A percentile compares a stretch with the other conserved stretches of the same genome.
These are phyloP conservation scores for Rhyzopertha dominica DNA, from an alignment of 1,140 invertebrate genomes.

Conservation along the genomic window DNA sequence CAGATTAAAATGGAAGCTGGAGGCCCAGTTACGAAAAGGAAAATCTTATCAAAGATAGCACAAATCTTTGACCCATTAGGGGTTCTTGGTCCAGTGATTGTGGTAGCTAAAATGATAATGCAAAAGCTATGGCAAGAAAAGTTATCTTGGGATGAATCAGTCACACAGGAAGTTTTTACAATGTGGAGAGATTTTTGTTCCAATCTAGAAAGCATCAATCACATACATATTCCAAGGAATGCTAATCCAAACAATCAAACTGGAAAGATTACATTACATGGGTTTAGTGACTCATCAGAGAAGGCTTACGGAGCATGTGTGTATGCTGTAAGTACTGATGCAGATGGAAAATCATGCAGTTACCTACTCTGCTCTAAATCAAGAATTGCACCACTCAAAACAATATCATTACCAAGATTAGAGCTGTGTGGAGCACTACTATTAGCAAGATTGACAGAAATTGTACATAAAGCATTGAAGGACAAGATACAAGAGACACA, in stretches of 20 bases:
- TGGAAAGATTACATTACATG: constrained; percentile 11
- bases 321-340: constrained; percentile 12
- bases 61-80: constrained; percentile 46
- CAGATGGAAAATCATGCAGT: background rate
- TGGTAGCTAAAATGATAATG: constrained; percentile 43
- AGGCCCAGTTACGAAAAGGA: constrained; percentile 22
- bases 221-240: constrained; percentile 4
- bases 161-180: constrained; percentile 26
- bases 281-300: constrained; percentile 16
- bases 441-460: constrained; percentile 7
- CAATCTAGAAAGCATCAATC: background rate
- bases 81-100: constrained; percentile 36
- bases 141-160: constrained; percentile 42
- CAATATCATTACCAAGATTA: constrained; percentile 27
- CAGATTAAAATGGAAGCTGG: constrained; percentile 15
- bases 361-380: constrained; percentile 27
- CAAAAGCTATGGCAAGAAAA: constrained; percentile 42
- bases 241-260: constrained; percentile 5
- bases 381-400: constrained; percentile 31
- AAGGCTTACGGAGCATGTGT: constrained; percentile 15
- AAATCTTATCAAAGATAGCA: constrained; percentile 16
- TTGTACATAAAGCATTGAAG: constrained; percentile 11
- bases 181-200: constrained; percentile 15
- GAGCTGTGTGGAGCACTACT: constrained; percentile 17
- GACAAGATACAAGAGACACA: constrained; percentile 28